A percentile compares a stretch with the other conserved stretches of the same genome.
These are phyloP conservation scores for Siphonodentalium dalli DNA, from an alignment of 2,888 invertebrate genomes.

Conservation along the genomic window DNA sequence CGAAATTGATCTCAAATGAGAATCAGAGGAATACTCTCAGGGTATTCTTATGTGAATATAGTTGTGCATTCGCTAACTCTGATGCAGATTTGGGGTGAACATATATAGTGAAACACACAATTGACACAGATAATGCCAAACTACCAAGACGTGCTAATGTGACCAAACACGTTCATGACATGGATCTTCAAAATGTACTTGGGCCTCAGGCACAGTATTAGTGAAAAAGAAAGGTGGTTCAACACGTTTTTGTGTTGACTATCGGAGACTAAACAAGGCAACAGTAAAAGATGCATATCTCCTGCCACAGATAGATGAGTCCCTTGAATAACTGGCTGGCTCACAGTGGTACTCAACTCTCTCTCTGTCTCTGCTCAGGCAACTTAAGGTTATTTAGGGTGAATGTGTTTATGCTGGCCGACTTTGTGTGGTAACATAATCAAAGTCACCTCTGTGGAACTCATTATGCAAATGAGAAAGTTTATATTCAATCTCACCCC, in stretches of 20 bases:
- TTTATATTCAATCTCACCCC: too few relatives aligned
- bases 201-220: background rate
- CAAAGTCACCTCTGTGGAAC: too few relatives aligned
- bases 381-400: too few relatives aligned
- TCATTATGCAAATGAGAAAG: too few relatives aligned
- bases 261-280: slow-evolving; percentile 1
- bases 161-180: background rate
- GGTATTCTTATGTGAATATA: too few relatives aligned
- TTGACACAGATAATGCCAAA: background rate
- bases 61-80: background rate
- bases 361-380: too few relatives aligned
- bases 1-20: too few relatives aligned
- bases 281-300: slow-evolving; percentile 3
- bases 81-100: background rate
- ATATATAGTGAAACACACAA: background rate
- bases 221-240: background rate
- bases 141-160: background rate
- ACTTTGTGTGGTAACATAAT: too few relatives aligned
- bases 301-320: slow-evolving; percentile 4
- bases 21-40: too few relatives aligned
- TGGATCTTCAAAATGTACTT: background rate
- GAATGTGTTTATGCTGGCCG: too few relatives aligned
- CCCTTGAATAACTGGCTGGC: background rate
- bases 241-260: slow-evolving; percentile 6
- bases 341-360: slow-evolving; percentile 1